phyloP scores from a whole-genome alignment of 2,113 vertebrate species.

The Ammodytes marinus region DNA sequence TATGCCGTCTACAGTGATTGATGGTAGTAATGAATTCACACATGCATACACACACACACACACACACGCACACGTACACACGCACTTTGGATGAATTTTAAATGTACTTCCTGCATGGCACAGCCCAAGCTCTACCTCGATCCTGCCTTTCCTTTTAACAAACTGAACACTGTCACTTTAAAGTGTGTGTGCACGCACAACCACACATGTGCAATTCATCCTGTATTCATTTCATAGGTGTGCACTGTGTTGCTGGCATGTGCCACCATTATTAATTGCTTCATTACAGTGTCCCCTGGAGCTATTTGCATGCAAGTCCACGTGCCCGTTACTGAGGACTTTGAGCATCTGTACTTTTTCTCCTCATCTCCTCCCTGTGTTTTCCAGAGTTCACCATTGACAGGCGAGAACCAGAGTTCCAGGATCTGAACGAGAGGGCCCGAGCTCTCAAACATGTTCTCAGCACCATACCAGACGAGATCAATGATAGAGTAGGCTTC shows the following conservation, averaged over 20 bases:
- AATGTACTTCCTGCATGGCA: slow-evolving; percentile 68
- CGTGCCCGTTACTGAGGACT: neutral
- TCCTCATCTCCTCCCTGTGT: slow-evolving; percentile 47
- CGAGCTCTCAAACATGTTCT: slow-evolving; percentile 95
- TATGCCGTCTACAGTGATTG: slow-evolving; percentile 77
- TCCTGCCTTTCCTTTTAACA: slow-evolving; percentile 48
- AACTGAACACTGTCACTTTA: slow-evolving; percentile 29
- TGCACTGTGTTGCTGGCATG: slow-evolving; percentile 12
- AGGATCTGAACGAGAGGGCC: slow-evolving; percentile 95
- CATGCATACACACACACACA: slow-evolving; percentile 29
- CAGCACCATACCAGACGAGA: slow-evolving; percentile 97
- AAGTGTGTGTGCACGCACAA: neutral
- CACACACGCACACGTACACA: neutral
- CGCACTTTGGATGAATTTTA: slow-evolving; percentile 70
- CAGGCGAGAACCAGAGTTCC: slow-evolving; percentile 93
- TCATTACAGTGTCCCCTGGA: slow-evolving; percentile 14
- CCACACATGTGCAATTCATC: slow-evolving; percentile 4
- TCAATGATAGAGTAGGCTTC: slow-evolving; percentile 94
- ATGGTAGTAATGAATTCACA: slow-evolving; percentile 82
- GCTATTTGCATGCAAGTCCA: slow-evolving; percentile 23
- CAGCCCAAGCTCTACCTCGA: slow-evolving; percentile 56
- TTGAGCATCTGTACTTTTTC: slow-evolving; percentile 36
- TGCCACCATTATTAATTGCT: slow-evolving; percentile 27
- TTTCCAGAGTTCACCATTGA: slow-evolving; percentile 94
- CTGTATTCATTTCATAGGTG: slow-evolving; percentile 18